Evolutionary conservation across 1,140 invertebrate species (phyloP), one percentile per base, ranked within the genome.

Genomic region (Drosophila arawakana): DNA sequence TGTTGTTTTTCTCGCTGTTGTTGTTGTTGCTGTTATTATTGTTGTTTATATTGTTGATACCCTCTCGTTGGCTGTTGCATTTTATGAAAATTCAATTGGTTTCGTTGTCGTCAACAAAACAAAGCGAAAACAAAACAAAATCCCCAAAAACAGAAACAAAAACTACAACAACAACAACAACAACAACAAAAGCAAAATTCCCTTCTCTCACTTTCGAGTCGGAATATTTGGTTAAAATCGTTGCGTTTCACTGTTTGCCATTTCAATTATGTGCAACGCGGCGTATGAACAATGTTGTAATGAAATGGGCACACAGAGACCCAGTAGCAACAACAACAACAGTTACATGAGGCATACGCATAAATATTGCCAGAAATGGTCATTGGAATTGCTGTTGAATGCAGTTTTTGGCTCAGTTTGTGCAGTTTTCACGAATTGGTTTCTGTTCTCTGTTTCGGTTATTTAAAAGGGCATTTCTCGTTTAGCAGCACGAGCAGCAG

Each of bases 201-300:
- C 13, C 52, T 37, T 37, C 54, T 57, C 50, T 35, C 50, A 13
- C 50, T 25, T 34, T 59, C 35, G 46, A 60, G 55, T 80, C 81
- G 78, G 84, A 65, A 84, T 78, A 88, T 88, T 88, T 89, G 80
- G 84, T 69, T 78, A 73, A 88, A 88, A 88, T 88, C 84, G 80
- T 80, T 78, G 84, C 84, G 81, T 89, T 84, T 89, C 84, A 89
- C 84, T 88, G 84, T 88, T 88, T 89, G 84, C 84, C 80, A 88
- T 89, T 88, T 88, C 84, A 88, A 88, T 88, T 88, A 88, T 88
- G 84, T 89, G 81, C 84, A 89, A 78, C 85, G 84, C 85, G 81
- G 84, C 84, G 84, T 89, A 89, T 89, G 78, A 80, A 79, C 84
- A 89, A 84, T 89, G 84, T 89, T 88, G 84, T 88, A 88, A 88